Evolutionary conservation across 2,113 vertebrate genomes (phyloP).

Genomic region (Brienomyrus longianalis): DNA sequence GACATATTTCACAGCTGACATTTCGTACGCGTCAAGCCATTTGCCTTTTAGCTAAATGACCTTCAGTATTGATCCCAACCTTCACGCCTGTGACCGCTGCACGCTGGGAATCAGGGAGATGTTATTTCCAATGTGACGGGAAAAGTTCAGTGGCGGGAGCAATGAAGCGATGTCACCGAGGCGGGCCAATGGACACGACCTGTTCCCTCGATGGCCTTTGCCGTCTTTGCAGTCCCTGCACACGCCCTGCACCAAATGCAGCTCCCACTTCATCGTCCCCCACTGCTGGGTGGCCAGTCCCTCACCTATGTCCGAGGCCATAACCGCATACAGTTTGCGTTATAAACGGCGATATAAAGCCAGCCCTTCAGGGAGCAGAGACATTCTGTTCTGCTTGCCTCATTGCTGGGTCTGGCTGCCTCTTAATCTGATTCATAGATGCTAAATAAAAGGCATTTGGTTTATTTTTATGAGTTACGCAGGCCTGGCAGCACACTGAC

Average conservation of each 20-base stretch:
- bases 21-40: constrained; percentile 32
- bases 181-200: not conserved
- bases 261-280: not conserved
- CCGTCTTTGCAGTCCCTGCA: not conserved
- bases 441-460: constrained; percentile 50
- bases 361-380: constrained; percentile 59
- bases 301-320: constrained; percentile 21
- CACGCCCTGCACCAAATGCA: not conserved
- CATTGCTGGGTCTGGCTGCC: constrained; percentile 57
- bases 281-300: not conserved
- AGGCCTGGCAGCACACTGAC: constrained; percentile 22
- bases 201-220: not conserved
- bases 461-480: constrained; percentile 52
- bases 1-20: constrained; percentile 41
- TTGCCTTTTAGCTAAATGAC: constrained; percentile 42
- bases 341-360: constrained; percentile 13
- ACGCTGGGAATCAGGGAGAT: constrained; percentile 25
- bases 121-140: constrained; percentile 11
- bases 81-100: constrained; percentile 25
- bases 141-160: constrained; percentile 15
- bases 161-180: not conserved
- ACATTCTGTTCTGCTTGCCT: constrained; percentile 66
- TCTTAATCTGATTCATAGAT: constrained; percentile 41
- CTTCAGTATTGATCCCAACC: constrained; percentile 40
- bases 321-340: constrained; percentile 14